phyloP scores from a whole-genome alignment of 2,113 vertebrate species.

The Sakesphorus luctuosus region DNA sequence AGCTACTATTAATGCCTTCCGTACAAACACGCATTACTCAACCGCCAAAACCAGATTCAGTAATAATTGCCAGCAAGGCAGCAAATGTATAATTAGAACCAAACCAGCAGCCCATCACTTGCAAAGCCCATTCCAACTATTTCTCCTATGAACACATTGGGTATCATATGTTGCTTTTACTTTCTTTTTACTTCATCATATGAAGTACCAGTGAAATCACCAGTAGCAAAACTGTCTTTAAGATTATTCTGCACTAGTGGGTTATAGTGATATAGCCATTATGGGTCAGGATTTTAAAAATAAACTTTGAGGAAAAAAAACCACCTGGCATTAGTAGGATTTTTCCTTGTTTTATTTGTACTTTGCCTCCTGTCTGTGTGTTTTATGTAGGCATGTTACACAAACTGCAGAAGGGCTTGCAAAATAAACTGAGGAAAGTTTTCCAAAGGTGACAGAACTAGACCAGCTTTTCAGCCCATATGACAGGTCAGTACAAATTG shows the following conservation, averaged over 20 bases:
- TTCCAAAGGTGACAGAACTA: not conserved
- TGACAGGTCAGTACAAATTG: not conserved
- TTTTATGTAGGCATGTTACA: not conserved
- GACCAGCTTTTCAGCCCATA: not conserved
- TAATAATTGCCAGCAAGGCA: not conserved
- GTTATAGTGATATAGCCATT: not conserved
- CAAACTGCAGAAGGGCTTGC: slow-evolving; percentile 7
- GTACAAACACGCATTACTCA: not conserved
- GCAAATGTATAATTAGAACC: slow-evolving; percentile 20
- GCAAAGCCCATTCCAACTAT: not conserved
- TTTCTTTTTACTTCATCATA: not conserved
- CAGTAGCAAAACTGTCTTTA: not conserved
- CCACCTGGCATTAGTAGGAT: not conserved
- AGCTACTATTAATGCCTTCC: slow-evolving; percentile 20
- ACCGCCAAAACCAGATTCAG: not conserved
- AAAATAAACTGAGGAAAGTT: slow-evolving; percentile 6
- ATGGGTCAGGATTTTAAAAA: not conserved
- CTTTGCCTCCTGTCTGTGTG: not conserved
- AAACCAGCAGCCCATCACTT: not conserved
- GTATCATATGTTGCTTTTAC: not conserved
- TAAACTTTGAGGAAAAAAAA: not conserved
- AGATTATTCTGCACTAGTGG: not conserved
- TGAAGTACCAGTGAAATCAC: not conserved
- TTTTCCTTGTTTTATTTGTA: slow-evolving; percentile 2
- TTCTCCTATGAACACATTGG: not conserved